phyloP scores from a whole-genome alignment of 2,113 vertebrate genomes.

The Tragelaphus imberbis region DNA sequence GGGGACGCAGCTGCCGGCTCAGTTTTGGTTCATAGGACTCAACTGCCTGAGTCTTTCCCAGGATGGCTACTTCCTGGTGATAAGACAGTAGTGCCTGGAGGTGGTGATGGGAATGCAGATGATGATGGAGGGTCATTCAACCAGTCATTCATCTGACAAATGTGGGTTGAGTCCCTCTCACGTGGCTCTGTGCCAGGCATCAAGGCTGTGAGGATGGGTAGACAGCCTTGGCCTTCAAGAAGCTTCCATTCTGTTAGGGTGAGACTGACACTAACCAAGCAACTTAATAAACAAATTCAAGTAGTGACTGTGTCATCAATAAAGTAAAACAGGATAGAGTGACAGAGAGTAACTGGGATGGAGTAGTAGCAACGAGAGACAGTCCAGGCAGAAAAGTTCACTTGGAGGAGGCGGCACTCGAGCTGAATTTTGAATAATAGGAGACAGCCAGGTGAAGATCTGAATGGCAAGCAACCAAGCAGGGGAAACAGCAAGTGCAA shows the following conservation, averaged over 20 bases:
- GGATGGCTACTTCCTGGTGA: neutral
- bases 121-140: neutral
- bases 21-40: neutral
- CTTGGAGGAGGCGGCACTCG: neutral
- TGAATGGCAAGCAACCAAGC: neutral
- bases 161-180: neutral
- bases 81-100: neutral
- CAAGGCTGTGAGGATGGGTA: neutral
- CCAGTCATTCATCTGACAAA: neutral
- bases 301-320: neutral
- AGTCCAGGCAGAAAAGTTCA: neutral
- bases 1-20: fast-evolving
- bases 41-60: neutral
- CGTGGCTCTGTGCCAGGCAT: neutral
- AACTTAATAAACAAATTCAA: neutral
- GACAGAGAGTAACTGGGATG: neutral
- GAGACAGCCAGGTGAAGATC: neutral
- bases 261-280: neutral
- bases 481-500: neutral
- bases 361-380: neutral
- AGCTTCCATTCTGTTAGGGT: neutral
- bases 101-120: neutral
- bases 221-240: neutral
- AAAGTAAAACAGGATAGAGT: neutral
- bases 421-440: neutral